A percentile compares a stretch with the other conserved stretches of the same genome.
These are phyloP conservation scores for Takifugu bimaculatus DNA, from an alignment of 2,113 vertebrate genomes.

Conservation along the genomic window DNA sequence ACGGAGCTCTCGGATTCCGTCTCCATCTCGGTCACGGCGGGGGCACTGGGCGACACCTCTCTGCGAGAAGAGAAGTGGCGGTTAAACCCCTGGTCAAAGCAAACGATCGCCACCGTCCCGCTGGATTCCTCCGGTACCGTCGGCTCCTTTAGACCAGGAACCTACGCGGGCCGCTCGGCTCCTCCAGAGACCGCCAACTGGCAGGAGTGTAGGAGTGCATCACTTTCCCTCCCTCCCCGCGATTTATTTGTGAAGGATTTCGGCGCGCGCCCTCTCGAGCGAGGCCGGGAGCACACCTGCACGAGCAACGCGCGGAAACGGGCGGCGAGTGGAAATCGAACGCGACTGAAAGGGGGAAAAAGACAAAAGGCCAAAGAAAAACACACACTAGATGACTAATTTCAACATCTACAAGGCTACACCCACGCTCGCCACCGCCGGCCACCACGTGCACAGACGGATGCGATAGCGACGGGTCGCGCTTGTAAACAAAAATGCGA, in stretches of 20 bases:
- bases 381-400: too few species aligned
- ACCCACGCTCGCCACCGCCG: too few species aligned
- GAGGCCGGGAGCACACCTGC: slow-evolving; percentile 35
- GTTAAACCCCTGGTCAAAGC: too few species aligned
- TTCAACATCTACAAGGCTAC: too few species aligned
- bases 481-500: too few species aligned
- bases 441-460: too few species aligned
- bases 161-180: slow-evolving; percentile 14
- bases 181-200: slow-evolving; percentile 28
- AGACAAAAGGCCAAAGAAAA: not conserved
- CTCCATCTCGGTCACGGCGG: slow-evolving; percentile 70
- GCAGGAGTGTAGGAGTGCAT: slow-evolving; percentile 13
- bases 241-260: slow-evolving; percentile 25
- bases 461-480: too few species aligned
- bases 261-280: not conserved
- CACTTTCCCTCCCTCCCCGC: slow-evolving; percentile 14
- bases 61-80: slow-evolving; percentile 37
- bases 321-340: slow-evolving; percentile 40
- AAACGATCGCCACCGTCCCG: too few species aligned
- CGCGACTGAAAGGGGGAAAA: not conserved
- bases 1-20: slow-evolving; percentile 61
- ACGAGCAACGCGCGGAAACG: slow-evolving; percentile 24
- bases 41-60: slow-evolving; percentile 71
- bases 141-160: slow-evolving; percentile 5
- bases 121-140: too few species aligned